A percentile compares a stretch with the other conserved stretches of the same genome.
These are phyloP conservation scores for Pygoscelis antarcticus DNA, from an alignment of 2,113 vertebrate genomes.

Conservation along the genomic window DNA sequence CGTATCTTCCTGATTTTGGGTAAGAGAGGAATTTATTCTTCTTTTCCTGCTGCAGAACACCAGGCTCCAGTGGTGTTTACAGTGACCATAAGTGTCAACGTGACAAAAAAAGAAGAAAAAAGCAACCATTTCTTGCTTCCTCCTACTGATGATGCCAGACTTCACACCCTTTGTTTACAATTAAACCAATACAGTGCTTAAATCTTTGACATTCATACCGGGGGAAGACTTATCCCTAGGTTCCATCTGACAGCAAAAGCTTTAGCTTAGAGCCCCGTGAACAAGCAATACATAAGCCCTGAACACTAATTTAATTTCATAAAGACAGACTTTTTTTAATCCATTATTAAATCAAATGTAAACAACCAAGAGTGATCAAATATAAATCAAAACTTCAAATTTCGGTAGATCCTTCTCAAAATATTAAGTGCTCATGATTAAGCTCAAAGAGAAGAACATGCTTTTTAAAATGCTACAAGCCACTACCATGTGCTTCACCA, in stretches of 20 bases:
- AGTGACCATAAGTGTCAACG: neutral
- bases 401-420: neutral
- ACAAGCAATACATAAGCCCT: neutral
- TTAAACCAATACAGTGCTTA: slow-evolving; percentile 16
- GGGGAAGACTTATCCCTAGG: neutral
- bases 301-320: neutral
- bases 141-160: neutral
- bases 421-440: neutral
- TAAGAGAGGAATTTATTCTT: neutral
- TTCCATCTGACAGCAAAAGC: neutral
- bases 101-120: neutral
- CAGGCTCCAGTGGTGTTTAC: neutral
- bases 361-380: neutral
- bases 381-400: neutral
- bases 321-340: neutral
- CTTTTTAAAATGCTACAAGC: neutral
- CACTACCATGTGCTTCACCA: neutral
- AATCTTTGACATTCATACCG: neutral
- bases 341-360: neutral
- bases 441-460: neutral
- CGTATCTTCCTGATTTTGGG: neutral
- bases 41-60: slow-evolving; percentile 2
- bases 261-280: neutral
- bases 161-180: neutral
- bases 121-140: neutral